A percentile compares a stretch with the other conserved stretches of the same genome.
phyloP scores from a whole-genome alignment of 2,888 invertebrate genomes.

The Drosophila sordidapex region DNA sequence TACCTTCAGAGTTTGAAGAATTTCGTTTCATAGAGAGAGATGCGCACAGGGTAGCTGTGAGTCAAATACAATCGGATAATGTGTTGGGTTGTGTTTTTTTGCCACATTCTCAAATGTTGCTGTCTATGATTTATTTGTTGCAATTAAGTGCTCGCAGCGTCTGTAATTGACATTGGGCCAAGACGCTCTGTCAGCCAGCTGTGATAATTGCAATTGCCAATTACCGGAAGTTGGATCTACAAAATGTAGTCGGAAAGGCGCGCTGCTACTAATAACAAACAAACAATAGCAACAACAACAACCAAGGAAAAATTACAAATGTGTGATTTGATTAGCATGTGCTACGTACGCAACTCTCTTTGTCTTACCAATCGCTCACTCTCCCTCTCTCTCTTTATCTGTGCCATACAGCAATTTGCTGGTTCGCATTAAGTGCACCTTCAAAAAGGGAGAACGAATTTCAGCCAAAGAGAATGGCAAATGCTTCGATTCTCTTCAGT shows the following conservation, averaged over 20 bases:
- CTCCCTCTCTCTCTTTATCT: neutral
- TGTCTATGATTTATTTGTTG: conserved; percentile 67
- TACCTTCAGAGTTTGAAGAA: neutral
- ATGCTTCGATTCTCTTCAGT: conserved; percentile 13
- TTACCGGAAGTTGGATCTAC: conserved; percentile 34
- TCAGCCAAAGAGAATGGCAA: conserved; percentile 17
- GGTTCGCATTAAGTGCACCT: conserved; percentile 17
- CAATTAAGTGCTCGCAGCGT: conserved; percentile 51
- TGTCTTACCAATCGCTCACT: neutral
- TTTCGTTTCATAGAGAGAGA: neutral
- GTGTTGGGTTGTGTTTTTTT: conserved; percentile 2
- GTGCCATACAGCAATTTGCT: neutral
- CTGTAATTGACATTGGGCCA: conserved; percentile 41
- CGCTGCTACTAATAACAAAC: conserved; percentile 13
- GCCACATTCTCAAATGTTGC: conserved; percentile 19
- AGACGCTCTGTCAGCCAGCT: conserved; percentile 33
- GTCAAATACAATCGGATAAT: neutral
- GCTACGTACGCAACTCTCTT: conserved; percentile 23
- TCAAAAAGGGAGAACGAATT: conserved; percentile 16
- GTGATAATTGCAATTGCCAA: conserved; percentile 55
- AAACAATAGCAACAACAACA: conserved; percentile 6
- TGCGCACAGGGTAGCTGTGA: neutral
- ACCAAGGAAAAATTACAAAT: conserved; percentile 43
- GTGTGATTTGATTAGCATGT: conserved; percentile 67
- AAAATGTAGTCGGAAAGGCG: conserved; percentile 39